Evolutionary conservation across 2,888 invertebrate species (phyloP), one percentile per base, ranked within the genome.

Genomic region (Matsumyia berberina): DNA sequence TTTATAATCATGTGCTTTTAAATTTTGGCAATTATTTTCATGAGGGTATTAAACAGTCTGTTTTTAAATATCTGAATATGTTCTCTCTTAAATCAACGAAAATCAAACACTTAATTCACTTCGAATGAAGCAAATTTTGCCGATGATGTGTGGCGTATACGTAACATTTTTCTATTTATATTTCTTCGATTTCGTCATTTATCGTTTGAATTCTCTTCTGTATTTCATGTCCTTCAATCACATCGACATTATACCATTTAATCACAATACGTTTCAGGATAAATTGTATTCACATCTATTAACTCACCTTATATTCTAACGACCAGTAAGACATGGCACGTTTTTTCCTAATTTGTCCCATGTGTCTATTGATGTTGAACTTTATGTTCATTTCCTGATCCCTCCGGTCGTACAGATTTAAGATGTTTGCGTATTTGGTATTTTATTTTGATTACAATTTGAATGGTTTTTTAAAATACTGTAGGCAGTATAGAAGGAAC

Each of bases 301-400:
- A 6, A 11, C 60, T 29, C 15, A 11, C 42, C 9, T 46, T 62
- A 12, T 6, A 5, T 1, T 24, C 12, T 5, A 19, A 7, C 33
- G 3, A 2, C 17, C 15, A 62, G 33, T 46, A 46, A 46, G 8
- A 35, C 7, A 6, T 7, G 15, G 5, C 9, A 15, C 9, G 2
- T 44, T 8, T 12, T 15, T 60, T 39, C 44, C 12, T 0, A 44
- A 31, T 6, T 62, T 33, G 33, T 15, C 35, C 5, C 24, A 19
- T 60, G n/a, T 5, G n/a, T 7, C 35, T 9, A 35, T 49, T 35
- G 62, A 19, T 19, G 62, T 19, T n/a, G n/a, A 35, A 33, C 19
- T 62, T 19, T 8, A 19, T 19, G 46, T 12, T 35, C 5, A 31
- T 12, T 64, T 35, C 19, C n/a, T 33, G n/a, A n/a, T 46, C 17